phyloP scores from a whole-genome alignment of 2,888 invertebrate genomes.

The Clivina fossor region DNA sequence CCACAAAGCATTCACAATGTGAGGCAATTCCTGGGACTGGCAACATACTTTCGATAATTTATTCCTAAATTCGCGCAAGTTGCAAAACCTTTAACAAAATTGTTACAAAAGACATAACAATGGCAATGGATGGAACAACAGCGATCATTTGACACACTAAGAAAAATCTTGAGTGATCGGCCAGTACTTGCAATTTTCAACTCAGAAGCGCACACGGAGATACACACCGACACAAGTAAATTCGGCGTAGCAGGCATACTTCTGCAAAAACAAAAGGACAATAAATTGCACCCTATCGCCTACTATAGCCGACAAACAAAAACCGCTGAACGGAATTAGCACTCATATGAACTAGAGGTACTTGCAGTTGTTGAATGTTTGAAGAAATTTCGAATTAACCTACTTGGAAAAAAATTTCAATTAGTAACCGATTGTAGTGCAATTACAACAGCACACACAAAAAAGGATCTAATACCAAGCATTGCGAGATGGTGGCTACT shows the following conservation, averaged over 20 bases:
- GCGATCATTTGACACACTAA: too few species aligned
- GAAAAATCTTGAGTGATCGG: too few species aligned
- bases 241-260: conserved; percentile 41
- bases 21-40: conserved; percentile 39
- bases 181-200: conserved; percentile 5
- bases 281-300: conserved; percentile 39
- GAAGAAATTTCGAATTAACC: conserved; percentile 6
- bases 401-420: conserved; percentile 21
- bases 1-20: conserved; percentile 37
- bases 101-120: too few species aligned
- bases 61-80: conserved; percentile 35
- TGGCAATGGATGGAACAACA: too few species aligned
- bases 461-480: conserved; percentile 36
- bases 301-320: conserved; percentile 44
- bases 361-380: conserved; percentile 11
- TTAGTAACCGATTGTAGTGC: conserved; percentile 14
- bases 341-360: conserved; percentile 37
- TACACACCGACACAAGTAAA: conserved; percentile 40
- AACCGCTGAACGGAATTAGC: conserved; percentile 35
- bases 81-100: too few species aligned
- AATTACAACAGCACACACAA: conserved; percentile 11
- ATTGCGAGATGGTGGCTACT: conserved; percentile 43
- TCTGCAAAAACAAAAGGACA: conserved; percentile 40
- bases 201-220: neutral
- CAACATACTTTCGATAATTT: conserved; percentile 40